Conservation (phyloP, 23 tunicate species). For the Diplosoma virens region DNA sequence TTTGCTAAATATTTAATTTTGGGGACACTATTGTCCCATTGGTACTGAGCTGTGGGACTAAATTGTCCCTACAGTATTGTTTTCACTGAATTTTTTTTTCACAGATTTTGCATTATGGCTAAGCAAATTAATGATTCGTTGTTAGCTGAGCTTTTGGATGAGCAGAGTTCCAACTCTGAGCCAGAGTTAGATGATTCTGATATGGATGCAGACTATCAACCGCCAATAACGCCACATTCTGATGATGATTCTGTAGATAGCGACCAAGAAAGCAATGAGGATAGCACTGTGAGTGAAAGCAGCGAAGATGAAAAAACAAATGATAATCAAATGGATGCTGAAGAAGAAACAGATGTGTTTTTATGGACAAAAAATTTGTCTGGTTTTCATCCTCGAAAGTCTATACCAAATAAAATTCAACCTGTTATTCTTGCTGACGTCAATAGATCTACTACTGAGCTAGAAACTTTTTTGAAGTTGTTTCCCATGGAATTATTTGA, state of each 20-base stretch:
- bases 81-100: not conserved
- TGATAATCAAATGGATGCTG: too few relatives aligned
- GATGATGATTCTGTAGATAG: too few relatives aligned
- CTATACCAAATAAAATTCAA: slow-evolving; percentile 8
- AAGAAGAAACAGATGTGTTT: too few relatives aligned
- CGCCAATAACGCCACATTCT: too few relatives aligned
- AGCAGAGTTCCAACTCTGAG: not conserved
- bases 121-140: not conserved
- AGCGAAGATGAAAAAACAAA: too few relatives aligned
- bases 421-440: slow-evolving; percentile 21
- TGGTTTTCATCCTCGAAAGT: not conserved
- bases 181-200: too few relatives aligned
- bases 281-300: too few relatives aligned
- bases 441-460: slow-evolving; percentile 10
- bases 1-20: slow-evolving; percentile 17
- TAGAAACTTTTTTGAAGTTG: slow-evolving; percentile 7
- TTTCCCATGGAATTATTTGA: slow-evolving; percentile 19
- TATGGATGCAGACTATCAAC: too few relatives aligned
- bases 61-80: slow-evolving; percentile 22
- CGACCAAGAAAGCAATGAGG: too few relatives aligned
- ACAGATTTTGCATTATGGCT: not conserved
- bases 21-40: slow-evolving; percentile 18
- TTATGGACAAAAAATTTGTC: slow-evolving; percentile 1
- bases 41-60: slow-evolving; percentile 18
- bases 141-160: not conserved